These are phyloP conservation scores for Aythya baeri DNA, from an alignment of 2,113 vertebrate species.

Conservation along the genomic window DNA sequence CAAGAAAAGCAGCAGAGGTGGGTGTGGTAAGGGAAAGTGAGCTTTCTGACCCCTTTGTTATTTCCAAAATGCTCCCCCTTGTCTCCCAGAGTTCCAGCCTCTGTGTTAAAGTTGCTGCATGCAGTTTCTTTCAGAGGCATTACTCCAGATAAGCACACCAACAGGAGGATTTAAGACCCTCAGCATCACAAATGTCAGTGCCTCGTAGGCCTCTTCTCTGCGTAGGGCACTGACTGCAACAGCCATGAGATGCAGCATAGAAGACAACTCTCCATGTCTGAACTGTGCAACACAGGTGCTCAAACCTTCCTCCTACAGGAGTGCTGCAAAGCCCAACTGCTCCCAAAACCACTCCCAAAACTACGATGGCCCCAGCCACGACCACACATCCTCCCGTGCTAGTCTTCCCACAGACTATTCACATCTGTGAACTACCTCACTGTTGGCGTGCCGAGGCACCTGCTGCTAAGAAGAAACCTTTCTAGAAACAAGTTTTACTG, in stretches of 20 bases:
- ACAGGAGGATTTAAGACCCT: background rate
- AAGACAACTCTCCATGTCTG: background rate
- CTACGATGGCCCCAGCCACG: too few relatives aligned
- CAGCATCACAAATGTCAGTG: background rate
- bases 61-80: background rate
- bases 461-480: background rate
- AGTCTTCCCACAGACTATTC: background rate
- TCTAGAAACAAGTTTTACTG: accelerated
- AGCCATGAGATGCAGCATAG: accelerated
- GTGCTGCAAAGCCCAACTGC: background rate
- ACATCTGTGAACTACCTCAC: background rate
- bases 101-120: background rate
- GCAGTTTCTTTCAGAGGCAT: background rate
- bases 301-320: background rate
- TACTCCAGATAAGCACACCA: background rate
- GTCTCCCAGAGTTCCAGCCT: background rate
- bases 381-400: background rate
- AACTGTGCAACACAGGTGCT: background rate
- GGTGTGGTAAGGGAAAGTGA: background rate
- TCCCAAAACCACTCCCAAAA: background rate
- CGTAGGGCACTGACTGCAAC: accelerated
- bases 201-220: background rate
- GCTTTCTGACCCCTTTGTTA: background rate
- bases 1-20: background rate
- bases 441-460: background rate